phyloP scores from a whole-genome alignment of 2,888 invertebrate species.

The Eremobia ochroleuca region DNA sequence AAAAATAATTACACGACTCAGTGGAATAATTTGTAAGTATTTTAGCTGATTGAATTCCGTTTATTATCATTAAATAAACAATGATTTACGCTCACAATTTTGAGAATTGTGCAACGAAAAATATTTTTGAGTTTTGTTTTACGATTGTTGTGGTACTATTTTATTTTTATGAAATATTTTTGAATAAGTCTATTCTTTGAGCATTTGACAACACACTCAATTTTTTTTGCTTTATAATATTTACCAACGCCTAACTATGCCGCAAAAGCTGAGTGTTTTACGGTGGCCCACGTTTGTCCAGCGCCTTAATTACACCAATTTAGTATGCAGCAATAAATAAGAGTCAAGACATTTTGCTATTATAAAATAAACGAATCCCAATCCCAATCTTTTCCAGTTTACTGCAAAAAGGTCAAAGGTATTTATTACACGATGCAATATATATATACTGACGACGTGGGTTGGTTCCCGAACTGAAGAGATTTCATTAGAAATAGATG shows the following conservation, averaged over 20 bases:
- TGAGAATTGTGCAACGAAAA: too few species aligned
- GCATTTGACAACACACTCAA: neutral
- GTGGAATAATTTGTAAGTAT: too few species aligned
- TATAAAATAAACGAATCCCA: conserved; percentile 18
- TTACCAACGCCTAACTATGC: neutral
- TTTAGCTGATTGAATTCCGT: too few species aligned
- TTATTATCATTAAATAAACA: too few species aligned
- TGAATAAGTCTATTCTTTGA: neutral
- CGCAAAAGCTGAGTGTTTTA: neutral
- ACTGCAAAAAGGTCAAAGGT: conserved; percentile 17
- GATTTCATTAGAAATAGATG: conserved; percentile 32
- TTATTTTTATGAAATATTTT: too few species aligned
- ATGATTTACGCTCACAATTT: too few species aligned
- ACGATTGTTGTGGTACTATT: too few species aligned
- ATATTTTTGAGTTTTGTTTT: too few species aligned
- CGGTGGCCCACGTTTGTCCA: neutral
- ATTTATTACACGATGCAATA: conserved; percentile 37
- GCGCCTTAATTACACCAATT: conserved; percentile 22
- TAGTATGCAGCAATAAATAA: conserved; percentile 16
- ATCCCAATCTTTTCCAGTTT: conserved; percentile 13
- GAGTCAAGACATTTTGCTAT: conserved; percentile 1
- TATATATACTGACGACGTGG: neutral
- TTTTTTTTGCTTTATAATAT: neutral
- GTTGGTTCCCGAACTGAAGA: neutral
- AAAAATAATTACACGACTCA: too few species aligned